Percentiles rank a stretch among this genome's conserved stretches.
Conservation (phyloP, 1,140 invertebrate species). For the Temnothorax longispinosus region DNA sequence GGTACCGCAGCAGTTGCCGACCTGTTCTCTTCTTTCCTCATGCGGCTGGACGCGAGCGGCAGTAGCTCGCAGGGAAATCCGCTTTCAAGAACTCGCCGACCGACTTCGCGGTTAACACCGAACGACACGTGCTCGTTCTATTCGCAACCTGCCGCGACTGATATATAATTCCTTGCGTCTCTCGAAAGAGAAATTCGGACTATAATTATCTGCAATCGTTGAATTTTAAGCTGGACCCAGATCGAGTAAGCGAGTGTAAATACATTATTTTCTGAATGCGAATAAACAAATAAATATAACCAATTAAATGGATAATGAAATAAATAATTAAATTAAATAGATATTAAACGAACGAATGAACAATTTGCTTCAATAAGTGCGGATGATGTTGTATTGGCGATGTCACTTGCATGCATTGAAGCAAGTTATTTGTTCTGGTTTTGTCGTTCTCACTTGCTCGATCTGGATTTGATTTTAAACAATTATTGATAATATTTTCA, state of each 20-base stretch:
- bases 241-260: too few relatives aligned
- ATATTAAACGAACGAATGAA: background rate
- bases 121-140: background rate
- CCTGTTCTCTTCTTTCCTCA: background rate
- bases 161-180: background rate
- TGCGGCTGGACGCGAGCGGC: background rate
- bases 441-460: background rate
- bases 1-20: background rate
- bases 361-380: background rate
- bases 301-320: background rate
- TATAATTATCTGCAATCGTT: background rate
- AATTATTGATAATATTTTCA: background rate
- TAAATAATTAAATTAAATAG: background rate
- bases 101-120: conserved; percentile 16
- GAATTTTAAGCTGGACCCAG: background rate
- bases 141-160: background rate
- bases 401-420: background rate
- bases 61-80: conserved; percentile 24
- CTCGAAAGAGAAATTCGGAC: background rate
- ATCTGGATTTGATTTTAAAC: background rate
- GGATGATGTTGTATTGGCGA: background rate
- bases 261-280: too few relatives aligned
- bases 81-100: conserved; percentile 26
- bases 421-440: background rate
- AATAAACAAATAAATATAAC: background rate